A percentile compares a stretch with the other conserved stretches of the same genome.
phyloP scores from a whole-genome alignment of 2,113 vertebrate species.

The Procavia capensis region DNA sequence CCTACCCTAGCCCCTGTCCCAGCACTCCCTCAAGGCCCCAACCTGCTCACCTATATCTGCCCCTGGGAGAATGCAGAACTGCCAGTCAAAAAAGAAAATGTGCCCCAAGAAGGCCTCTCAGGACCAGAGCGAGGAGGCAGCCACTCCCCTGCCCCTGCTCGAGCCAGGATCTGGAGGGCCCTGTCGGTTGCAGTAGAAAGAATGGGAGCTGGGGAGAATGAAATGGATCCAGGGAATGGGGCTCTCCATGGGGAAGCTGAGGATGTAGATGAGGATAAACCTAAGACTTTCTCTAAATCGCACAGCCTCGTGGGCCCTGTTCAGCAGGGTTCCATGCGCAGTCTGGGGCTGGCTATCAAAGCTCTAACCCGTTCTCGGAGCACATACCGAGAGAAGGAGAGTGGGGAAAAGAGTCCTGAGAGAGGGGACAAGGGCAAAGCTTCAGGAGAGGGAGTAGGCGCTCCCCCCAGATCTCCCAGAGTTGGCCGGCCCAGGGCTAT shows the following conservation, averaged over 20 bases:
- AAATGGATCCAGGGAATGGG: constrained; percentile 54
- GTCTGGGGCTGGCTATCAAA: constrained; percentile 84
- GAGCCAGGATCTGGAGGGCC: constrained; percentile 70
- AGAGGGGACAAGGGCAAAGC: background rate
- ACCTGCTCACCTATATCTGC: constrained; percentile 64
- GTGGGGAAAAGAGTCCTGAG: constrained; percentile 31
- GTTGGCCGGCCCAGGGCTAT: constrained; percentile 20
- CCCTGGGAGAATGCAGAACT: constrained; percentile 77
- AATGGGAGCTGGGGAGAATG: constrained; percentile 29
- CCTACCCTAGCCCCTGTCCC: constrained; percentile 32
- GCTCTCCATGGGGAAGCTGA: background rate
- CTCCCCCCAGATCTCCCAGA: background rate
- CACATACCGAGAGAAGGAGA: constrained; percentile 66
- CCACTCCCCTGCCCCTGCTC: background rate
- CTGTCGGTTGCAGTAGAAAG: constrained; percentile 69
- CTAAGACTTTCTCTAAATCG: constrained; percentile 17
- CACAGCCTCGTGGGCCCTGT: background rate
- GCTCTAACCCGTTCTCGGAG: constrained; percentile 80
- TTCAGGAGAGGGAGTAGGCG: background rate
- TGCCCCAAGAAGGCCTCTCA: background rate
- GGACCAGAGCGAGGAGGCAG: background rate
- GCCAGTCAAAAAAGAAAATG: constrained; percentile 56
- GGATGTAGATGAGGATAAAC: background rate
- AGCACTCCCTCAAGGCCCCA: constrained; percentile 23
- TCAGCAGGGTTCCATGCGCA: constrained; percentile 74